Evolutionary conservation across 2,888 invertebrate species (phyloP), one percentile per base, ranked within the genome.

Genomic region (Agrypnus murinus): DNA sequence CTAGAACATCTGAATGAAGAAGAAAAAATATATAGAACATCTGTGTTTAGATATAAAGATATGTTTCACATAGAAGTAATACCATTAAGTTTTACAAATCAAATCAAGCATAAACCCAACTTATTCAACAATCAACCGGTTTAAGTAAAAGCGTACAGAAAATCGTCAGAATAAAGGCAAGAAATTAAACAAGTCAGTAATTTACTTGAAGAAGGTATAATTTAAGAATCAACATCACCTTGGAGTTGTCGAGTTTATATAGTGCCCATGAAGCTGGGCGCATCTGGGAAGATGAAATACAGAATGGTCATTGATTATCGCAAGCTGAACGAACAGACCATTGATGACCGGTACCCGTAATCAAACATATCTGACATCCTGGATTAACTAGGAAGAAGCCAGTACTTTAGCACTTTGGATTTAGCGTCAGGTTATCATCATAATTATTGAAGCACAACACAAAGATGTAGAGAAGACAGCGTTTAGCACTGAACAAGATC

Each of bases 391-490:
- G 80, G 80, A 4, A 60, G 75, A 38, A 71, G 72, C 46, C 53
- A 75, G 8, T 80, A 77, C 59, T 81, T 82, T 63, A 75, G 77
- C 0, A 75, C 72, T 0, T 53, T 81, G 0, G 80, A 82, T 59
- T 57, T 81, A 6, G 77, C 79, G 1, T 74, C 74, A 31, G 82
- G 79, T 1, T 82, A 77, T 45, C 77, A 77, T 55, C 80, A 82
- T n/a, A n/a, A n/a, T n/a, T 53, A 78, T 81, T 4, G 75, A 75
- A 6, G 64, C 81, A 25, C 60, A 69, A 10, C 50, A 67, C 14
- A 53, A 67, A 19, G 76, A 79, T 34, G 67, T 74, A 38, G 36
- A 32, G 19, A 80, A 79, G 70, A 81, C 79, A 0, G 76, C 78
- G 2, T 79, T 78, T 46, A 64, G 65, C 4, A 43, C 59, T 1